Conservation (phyloP, 2,797 vertebrate species). For the Lepilemur septentrionalis region DNA sequence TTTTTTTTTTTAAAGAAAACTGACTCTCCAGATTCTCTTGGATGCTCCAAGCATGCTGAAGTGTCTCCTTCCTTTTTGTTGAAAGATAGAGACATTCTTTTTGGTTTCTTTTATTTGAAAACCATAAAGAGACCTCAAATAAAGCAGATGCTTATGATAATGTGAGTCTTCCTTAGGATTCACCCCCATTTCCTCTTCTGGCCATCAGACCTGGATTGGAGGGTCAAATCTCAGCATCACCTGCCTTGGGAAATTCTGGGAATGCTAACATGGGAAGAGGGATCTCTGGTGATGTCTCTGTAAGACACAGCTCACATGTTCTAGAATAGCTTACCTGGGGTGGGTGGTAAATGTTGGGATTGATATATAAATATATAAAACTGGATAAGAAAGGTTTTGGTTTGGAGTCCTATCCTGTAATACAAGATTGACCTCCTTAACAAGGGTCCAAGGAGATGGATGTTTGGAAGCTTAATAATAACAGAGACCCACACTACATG, state of each 20-base stretch:
- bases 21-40: background rate
- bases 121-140: background rate
- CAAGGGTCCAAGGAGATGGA: background rate
- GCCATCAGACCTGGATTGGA: background rate
- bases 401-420: background rate
- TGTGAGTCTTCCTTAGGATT: background rate
- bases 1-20: background rate
- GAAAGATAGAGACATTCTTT: background rate
- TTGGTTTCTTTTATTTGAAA: background rate
- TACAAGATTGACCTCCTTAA: background rate
- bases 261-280: background rate
- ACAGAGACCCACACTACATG: too few species aligned
- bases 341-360: too few species aligned
- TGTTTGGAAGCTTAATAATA: background rate
- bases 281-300: background rate
- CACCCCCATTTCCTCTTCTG: background rate
- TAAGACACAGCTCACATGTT: background rate
- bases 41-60: background rate
- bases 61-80: background rate
- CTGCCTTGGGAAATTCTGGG: background rate
- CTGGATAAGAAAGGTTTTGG: background rate
- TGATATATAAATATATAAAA: background rate
- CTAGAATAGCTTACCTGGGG: background rate
- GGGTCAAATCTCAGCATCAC: background rate
- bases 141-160: background rate